Conservation (phyloP, 92 coral and sea anemone species). For the Phenganax subtilis region DNA sequence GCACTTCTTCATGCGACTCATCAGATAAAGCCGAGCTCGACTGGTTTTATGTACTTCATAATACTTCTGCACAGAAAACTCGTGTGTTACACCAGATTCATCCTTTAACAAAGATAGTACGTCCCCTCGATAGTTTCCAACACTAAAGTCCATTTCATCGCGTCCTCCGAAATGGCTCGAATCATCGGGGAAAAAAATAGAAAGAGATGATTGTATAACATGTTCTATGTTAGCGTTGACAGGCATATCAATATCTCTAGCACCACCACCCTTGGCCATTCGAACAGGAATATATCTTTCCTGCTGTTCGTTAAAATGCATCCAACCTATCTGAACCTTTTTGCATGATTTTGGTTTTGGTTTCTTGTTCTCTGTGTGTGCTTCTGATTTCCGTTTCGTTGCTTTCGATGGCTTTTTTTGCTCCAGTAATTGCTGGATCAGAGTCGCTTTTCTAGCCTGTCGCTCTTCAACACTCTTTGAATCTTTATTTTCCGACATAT, state of each 20-base stretch:
- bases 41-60: conserved; percentile 21
- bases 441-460: conserved; percentile 51
- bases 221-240: conserved; percentile 21
- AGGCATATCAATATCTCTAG: conserved; percentile 36
- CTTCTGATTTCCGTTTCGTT: conserved; percentile 37
- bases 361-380: conserved; percentile 20
- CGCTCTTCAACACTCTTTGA: not conserved
- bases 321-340: conserved; percentile 41
- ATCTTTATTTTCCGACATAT: conserved; percentile 9
- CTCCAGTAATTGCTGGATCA: conserved; percentile 44
- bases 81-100: conserved; percentile 6
- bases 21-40: conserved; percentile 20
- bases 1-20: conserved; percentile 17
- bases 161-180: conserved; percentile 14
- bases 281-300: conserved; percentile 33
- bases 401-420: conserved; percentile 37
- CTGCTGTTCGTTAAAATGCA: conserved; percentile 27
- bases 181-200: conserved; percentile 29
- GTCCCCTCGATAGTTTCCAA: conserved; percentile 23
- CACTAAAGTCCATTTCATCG: conserved; percentile 27
- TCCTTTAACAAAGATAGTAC: not conserved
- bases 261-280: conserved; percentile 35
- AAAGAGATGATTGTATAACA: conserved; percentile 8
- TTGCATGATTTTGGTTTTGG: not conserved
- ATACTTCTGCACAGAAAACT: conserved; percentile 3